Percentiles rank a stretch among this genome's conserved stretches.
These are phyloP conservation scores for Cardiocondyla obscurior DNA, from an alignment of 1,140 invertebrate species.

Conservation along the genomic window DNA sequence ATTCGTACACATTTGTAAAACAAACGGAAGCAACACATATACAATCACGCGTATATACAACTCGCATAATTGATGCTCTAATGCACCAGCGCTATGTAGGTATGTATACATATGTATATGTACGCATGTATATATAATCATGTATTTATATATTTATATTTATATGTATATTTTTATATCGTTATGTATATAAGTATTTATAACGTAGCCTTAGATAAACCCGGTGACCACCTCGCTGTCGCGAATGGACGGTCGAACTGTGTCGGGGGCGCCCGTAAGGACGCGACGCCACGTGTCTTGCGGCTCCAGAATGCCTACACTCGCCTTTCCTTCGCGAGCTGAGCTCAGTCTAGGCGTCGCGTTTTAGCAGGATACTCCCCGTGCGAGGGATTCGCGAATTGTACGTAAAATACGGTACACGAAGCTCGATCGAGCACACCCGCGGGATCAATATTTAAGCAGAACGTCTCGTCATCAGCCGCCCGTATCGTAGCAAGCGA, in stretches of 20 bases:
- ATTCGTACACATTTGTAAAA: constrained; percentile 9
- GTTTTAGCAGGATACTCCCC: constrained; percentile 48
- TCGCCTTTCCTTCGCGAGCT: constrained; percentile 15
- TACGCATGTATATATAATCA: constrained; percentile 42
- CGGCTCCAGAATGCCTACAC: constrained; percentile 64
- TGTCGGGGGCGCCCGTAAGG: constrained; percentile 64
- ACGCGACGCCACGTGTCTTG: constrained; percentile 76
- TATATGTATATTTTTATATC: constrained; percentile 49
- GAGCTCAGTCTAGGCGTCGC: constrained; percentile 81
- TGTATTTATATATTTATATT: constrained; percentile 18
- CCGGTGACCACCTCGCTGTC: constrained; percentile 77
- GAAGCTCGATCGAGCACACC: constrained; percentile 29
- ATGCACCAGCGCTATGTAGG: constrained; percentile 64
- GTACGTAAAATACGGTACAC: background rate
- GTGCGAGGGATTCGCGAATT: constrained; percentile 7
- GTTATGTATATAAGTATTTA: constrained; percentile 69
- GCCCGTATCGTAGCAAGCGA: background rate
- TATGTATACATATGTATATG: constrained; percentile 56
- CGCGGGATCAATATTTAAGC: constrained; percentile 13
- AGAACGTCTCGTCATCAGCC: background rate
- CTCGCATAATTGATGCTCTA: constrained; percentile 65
- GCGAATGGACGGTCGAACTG: constrained; percentile 80
- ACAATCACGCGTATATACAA: constrained; percentile 68
- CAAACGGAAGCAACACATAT: constrained; percentile 52
- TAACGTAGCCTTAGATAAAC: constrained; percentile 68